phyloP scores from a whole-genome alignment of 2,113 vertebrate genomes.

The Apistogramma diplotaenia region DNA sequence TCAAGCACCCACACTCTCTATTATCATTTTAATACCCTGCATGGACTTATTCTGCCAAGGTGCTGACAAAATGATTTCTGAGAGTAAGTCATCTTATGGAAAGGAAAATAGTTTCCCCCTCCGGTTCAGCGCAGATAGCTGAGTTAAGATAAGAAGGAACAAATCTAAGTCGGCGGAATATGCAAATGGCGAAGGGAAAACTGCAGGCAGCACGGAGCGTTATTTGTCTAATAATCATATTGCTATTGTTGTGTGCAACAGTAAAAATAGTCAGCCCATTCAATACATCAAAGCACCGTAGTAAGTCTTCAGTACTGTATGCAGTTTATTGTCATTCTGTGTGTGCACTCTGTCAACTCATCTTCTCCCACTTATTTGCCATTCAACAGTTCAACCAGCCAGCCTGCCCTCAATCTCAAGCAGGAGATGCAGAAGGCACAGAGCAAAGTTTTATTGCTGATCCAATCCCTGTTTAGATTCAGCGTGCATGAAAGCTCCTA shows the following conservation, averaged over 20 bases:
- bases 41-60: conserved; percentile 60
- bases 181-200: conserved; percentile 56
- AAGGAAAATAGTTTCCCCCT: conserved; percentile 53
- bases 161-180: conserved; percentile 58
- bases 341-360: conserved; percentile 45
- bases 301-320: neutral
- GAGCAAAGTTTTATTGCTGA: conserved; percentile 76
- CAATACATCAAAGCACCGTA: conserved; percentile 7
- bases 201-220: conserved; percentile 19
- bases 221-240: conserved; percentile 54
- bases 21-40: conserved; percentile 74
- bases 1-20: conserved; percentile 59
- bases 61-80: conserved; percentile 76
- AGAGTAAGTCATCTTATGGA: conserved; percentile 60
- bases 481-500: conserved; percentile 76
- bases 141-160: conserved; percentile 69
- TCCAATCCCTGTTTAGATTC: conserved; percentile 69
- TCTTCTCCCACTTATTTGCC: conserved; percentile 57
- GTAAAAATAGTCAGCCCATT: conserved; percentile 1
- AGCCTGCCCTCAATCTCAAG: conserved; percentile 66
- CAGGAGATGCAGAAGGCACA: conserved; percentile 40
- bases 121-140: conserved; percentile 68
- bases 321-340: conserved; percentile 27
- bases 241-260: conserved; percentile 19
- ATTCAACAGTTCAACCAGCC: conserved; percentile 57